These are phyloP conservation scores for Cryptomyrus ogoouensis DNA, from an alignment of 2,113 vertebrate genomes.

Conservation along the genomic window DNA sequence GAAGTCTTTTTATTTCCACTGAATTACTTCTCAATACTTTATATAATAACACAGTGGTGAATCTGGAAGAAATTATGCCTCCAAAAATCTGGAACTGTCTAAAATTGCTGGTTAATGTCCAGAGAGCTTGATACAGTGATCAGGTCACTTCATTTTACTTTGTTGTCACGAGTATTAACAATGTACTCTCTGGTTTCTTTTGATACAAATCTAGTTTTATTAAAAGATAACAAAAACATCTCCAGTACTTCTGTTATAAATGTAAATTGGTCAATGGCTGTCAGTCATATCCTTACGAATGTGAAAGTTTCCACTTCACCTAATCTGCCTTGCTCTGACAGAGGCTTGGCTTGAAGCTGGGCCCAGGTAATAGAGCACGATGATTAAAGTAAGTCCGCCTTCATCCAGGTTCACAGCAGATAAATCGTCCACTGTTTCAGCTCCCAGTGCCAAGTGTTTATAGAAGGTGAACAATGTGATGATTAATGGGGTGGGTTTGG, in stretches of 20 bases:
- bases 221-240: background rate
- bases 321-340: background rate
- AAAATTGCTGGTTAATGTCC: background rate
- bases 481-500: conserved; percentile 30
- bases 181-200: background rate
- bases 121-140: background rate
- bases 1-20: conserved; percentile 11
- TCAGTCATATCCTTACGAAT: background rate
- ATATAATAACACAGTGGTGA: conserved; percentile 8
- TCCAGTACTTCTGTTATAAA: background rate
- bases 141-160: background rate
- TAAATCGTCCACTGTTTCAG: background rate
- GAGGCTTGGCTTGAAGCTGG: background rate
- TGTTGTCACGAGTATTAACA: background rate
- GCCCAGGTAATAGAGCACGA: background rate
- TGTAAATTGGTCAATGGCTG: background rate
- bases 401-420: background rate
- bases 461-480: conserved; percentile 34
- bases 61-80: background rate
- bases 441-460: conserved; percentile 2
- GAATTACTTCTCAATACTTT: background rate
- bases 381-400: background rate
- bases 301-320: background rate
- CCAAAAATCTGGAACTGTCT: background rate
- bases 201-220: background rate